A percentile compares a stretch with the other conserved stretches of the same genome.
These are phyloP conservation scores for Pachypeltis micranthus DNA, from an alignment of 1,140 invertebrate species.

Conservation along the genomic window DNA sequence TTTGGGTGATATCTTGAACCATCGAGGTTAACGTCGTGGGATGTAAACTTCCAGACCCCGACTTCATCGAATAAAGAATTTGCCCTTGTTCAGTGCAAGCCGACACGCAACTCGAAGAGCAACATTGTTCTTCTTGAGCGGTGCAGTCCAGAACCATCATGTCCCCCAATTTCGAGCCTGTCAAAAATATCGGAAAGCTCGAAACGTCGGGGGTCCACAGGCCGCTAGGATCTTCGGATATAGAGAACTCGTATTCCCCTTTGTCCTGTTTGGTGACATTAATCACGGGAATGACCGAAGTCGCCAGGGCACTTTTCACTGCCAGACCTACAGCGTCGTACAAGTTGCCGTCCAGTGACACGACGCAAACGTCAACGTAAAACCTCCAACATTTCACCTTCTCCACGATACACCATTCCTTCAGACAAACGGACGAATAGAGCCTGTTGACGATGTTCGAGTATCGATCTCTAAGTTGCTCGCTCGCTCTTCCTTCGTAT, in stretches of 20 bases:
- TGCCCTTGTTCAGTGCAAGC: conserved; percentile 10
- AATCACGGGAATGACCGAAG: conserved; percentile 11
- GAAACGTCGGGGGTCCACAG: conserved; percentile 15
- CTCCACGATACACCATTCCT: conserved; percentile 8
- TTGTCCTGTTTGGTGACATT: background rate
- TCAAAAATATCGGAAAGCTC: conserved; percentile 12
- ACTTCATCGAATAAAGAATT: conserved; percentile 3
- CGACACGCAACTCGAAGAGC: conserved; percentile 1
- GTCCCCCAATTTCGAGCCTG: conserved; percentile 11
- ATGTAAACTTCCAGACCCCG: conserved; percentile 10
- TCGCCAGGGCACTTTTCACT: conserved; percentile 14
- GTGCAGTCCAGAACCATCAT: conserved; percentile 11
- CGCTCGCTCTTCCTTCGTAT: conserved; percentile 4
- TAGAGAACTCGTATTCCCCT: conserved; percentile 7
- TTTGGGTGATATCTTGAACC: background rate
- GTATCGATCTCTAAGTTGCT: conserved; percentile 12
- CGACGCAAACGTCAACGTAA: conserved; percentile 7
- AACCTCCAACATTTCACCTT: conserved; percentile 16
- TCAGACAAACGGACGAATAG: conserved; percentile 1
- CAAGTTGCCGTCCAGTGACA: conserved; percentile 12
- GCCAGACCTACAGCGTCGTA: conserved; percentile 14
- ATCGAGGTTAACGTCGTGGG: conserved; percentile 2
- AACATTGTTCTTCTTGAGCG: conserved; percentile 13
- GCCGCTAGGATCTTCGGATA: conserved; percentile 10
- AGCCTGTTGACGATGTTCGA: conserved; percentile 1